These are phyloP conservation scores for Noctua pronuba DNA, from an alignment of 2,888 invertebrate species.

Conservation along the genomic window DNA sequence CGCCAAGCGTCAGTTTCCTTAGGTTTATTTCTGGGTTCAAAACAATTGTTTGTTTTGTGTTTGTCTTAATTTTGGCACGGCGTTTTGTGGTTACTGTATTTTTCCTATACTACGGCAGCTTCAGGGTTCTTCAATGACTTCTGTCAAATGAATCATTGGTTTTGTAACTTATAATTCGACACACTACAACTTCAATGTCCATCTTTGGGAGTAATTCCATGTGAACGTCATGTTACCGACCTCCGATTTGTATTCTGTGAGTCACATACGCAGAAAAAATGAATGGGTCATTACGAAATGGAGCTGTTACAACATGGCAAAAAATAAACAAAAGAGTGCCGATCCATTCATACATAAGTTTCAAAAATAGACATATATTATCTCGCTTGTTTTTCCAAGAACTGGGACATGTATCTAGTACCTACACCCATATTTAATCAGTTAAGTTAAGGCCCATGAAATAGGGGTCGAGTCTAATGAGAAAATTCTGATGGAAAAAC, in stretches of 20 bases:
- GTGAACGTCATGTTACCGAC: constrained; percentile 17
- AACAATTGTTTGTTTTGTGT: constrained; percentile 27
- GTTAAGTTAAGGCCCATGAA: neutral
- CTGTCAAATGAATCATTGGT: constrained; percentile 21
- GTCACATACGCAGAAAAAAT: constrained; percentile 12
- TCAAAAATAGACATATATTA: neutral
- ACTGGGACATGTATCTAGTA: neutral
- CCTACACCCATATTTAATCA: neutral
- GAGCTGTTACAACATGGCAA: neutral
- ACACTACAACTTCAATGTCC: constrained; percentile 26
- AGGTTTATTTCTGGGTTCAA: constrained; percentile 28
- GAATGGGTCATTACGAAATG: constrained; percentile 3
- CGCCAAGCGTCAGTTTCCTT: constrained; percentile 15
- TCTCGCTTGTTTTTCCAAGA: neutral
- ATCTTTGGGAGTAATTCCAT: constrained; percentile 28
- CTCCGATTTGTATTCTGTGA: constrained; percentile 7
- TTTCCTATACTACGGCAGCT: neutral
- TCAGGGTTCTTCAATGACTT: neutral
- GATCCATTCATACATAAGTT: neutral
- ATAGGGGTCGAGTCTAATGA: neutral
- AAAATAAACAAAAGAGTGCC: neutral
- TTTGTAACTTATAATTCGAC: constrained; percentile 10
- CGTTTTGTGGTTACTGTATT: neutral
- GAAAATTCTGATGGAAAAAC: neutral
- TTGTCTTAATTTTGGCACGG: constrained; percentile 12